A percentile compares a stretch with the other conserved stretches of the same genome.
Evolutionary conservation across 2,888 invertebrate genomes (phyloP).

Genomic region (Incurvaria masculella): DNA sequence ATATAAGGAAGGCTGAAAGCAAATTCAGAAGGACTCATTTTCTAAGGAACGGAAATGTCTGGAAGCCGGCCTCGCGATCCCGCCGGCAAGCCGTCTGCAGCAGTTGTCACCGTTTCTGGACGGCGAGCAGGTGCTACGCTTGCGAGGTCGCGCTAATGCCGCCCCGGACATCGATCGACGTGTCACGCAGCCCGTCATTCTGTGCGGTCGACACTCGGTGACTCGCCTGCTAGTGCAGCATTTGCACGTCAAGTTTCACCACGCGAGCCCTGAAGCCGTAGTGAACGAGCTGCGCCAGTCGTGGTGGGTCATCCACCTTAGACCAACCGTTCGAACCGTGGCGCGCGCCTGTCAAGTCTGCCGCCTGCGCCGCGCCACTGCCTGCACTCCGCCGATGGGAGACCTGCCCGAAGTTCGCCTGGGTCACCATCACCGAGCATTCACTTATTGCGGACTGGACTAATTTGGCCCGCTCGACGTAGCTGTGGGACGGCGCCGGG

Average conservation of each 20-base stretch:
- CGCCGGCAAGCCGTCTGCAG: background rate
- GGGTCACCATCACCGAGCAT: background rate
- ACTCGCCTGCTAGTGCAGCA: background rate
- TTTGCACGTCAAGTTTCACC: background rate
- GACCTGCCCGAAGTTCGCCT: slow-evolving; percentile 1
- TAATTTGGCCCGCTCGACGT: slow-evolving; percentile 8
- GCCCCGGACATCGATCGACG: background rate
- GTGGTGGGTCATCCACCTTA: background rate
- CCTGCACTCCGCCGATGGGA: slow-evolving; percentile 1
- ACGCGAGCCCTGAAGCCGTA: background rate
- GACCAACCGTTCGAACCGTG: background rate
- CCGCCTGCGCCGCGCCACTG: background rate
- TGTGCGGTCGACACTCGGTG: slow-evolving; percentile 8
- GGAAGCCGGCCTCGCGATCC: background rate
- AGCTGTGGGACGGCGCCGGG: slow-evolving; percentile 1
- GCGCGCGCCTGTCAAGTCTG: slow-evolving; percentile 1
- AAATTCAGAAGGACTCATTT: background rate
- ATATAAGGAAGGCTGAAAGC: background rate
- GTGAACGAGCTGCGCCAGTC: background rate
- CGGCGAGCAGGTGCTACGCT: background rate
- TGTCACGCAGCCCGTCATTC: slow-evolving; percentile 9
- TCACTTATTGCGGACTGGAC: slow-evolving; percentile 6
- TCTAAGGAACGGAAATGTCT: background rate
- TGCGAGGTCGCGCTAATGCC: slow-evolving; percentile 1
- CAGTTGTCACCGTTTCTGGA: background rate